These are phyloP conservation scores for Helleia helle DNA, from an alignment of 2,888 invertebrate species.

Conservation along the genomic window DNA sequence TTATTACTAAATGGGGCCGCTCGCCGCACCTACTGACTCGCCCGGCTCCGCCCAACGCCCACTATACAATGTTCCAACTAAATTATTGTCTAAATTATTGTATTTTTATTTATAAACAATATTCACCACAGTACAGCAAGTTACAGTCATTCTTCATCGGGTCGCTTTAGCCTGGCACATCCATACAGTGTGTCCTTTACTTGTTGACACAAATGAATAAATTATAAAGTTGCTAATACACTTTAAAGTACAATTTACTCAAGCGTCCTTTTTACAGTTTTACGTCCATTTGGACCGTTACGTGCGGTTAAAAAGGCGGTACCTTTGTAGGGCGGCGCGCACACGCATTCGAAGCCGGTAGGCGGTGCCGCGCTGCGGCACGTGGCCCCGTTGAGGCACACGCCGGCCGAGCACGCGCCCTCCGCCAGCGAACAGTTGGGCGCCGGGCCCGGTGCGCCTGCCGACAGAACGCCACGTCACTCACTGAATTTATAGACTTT, in stretches of 20 bases:
- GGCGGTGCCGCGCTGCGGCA: slow-evolving; percentile 63
- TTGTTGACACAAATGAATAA: too few species aligned
- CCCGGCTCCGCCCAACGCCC: slow-evolving; percentile 4
- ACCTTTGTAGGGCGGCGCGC: slow-evolving; percentile 82
- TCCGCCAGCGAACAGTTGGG: slow-evolving; percentile 52
- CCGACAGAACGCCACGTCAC: too few species aligned
- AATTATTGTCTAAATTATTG: too few species aligned
- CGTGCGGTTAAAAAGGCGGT: not conserved
- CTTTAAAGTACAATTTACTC: too few species aligned
- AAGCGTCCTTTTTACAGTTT: not conserved
- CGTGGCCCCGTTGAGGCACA: slow-evolving; percentile 84
- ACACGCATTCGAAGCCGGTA: slow-evolving; percentile 79
- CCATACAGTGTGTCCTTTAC: too few species aligned
- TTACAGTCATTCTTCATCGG: too few species aligned
- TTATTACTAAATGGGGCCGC: slow-evolving; percentile 12
- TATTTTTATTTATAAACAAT: too few species aligned
- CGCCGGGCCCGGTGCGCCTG: slow-evolving; percentile 46
- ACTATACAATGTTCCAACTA: too few species aligned
- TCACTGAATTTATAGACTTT: too few species aligned
- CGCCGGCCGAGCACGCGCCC: slow-evolving; percentile 77
- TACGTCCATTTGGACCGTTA: not conserved
- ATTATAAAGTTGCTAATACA: too few species aligned
- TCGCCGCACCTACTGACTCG: not conserved
- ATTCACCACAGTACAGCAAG: too few species aligned
- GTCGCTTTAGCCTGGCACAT: too few species aligned